Evolutionary conservation across 2,888 invertebrate species (phyloP), one percentile per base, ranked within the genome.

Genomic region (Rapana venosa): DNA sequence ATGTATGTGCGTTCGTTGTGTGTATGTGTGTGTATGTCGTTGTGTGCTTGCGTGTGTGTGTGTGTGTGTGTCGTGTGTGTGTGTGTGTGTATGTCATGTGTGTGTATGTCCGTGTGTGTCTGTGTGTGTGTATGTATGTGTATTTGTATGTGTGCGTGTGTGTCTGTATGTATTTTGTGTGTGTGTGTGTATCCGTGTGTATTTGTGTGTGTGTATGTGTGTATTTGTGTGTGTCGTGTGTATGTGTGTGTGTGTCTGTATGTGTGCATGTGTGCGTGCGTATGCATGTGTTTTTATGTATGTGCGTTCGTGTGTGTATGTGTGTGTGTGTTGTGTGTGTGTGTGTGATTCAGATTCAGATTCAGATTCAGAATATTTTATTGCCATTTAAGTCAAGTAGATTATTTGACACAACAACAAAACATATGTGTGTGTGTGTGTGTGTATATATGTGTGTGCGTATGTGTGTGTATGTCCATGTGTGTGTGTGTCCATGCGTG

Each of bases 71-170:
- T 22, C 15, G 32, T 81, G 22, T 36, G 81, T 81, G 11, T 32
- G 81, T 70, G 22, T 70, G 70, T 17, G 11, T 22, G 70, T 70
- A 22, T 70, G 11, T 70, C 15, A 22, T 5, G 22, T 17, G 70
- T 17, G 70, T 5, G 22, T 5, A 17, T 70, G 70, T 17, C 22
- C 5, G 22, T 70, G 35, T 36, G 81, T 81, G 81, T 81, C 32
- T 30, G 81, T 81, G 81, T 81, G 81, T 30, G 81, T 32, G n/a
- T 81, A 32, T 81, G 83, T 83, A 36, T 83, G 83, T 83, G 83
- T 83, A 36, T 83, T 17, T 83, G 83, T 83, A 36, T 83, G 83
- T 83, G 32, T 35, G 32, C 35, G 83, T 83, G 83, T 83, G 36
- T 83, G 83, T 83, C 32, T 83, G 35, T 83, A 36, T 74, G 74